Evolutionary conservation across 2,113 vertebrate genomes (phyloP).

Genomic region (Sphaerodactylus townsendi): DNA sequence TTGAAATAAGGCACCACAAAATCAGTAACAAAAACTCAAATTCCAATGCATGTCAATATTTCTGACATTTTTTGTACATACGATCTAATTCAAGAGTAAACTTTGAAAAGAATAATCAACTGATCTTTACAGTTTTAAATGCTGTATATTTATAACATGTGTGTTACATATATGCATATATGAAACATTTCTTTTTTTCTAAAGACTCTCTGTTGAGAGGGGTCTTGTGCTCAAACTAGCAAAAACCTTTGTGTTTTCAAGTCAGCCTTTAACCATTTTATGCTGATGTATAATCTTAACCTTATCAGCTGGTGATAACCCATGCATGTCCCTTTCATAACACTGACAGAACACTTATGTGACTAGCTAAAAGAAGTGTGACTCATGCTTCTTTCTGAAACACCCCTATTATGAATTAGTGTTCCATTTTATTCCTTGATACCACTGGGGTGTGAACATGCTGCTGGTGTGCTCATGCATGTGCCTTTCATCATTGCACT

Average conservation of each 20-base stretch:
- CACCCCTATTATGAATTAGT: neutral
- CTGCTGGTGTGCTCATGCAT: neutral
- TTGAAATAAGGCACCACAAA: neutral
- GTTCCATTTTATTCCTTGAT: neutral
- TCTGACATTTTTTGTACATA: no score
- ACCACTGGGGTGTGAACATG: neutral
- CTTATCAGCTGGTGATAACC: neutral
- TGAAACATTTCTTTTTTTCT: neutral
- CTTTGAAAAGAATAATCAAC: no score
- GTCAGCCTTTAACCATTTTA: neutral
- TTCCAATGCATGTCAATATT: neutral
- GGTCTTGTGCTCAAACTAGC: no score
- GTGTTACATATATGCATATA: neutral
- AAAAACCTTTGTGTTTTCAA: neutral
- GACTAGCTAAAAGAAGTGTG: neutral
- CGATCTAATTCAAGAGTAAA: no score
- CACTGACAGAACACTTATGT: neutral
- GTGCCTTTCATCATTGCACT: neutral
- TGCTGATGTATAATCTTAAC: neutral
- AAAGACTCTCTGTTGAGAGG: neutral
- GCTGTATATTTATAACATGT: no score
- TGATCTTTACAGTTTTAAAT: no score
- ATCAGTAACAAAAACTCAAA: neutral
- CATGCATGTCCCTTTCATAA: neutral
- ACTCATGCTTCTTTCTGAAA: no score